Conservation (phyloP, 2,797 vertebrate species). For the Gouania willdenowi region DNA sequence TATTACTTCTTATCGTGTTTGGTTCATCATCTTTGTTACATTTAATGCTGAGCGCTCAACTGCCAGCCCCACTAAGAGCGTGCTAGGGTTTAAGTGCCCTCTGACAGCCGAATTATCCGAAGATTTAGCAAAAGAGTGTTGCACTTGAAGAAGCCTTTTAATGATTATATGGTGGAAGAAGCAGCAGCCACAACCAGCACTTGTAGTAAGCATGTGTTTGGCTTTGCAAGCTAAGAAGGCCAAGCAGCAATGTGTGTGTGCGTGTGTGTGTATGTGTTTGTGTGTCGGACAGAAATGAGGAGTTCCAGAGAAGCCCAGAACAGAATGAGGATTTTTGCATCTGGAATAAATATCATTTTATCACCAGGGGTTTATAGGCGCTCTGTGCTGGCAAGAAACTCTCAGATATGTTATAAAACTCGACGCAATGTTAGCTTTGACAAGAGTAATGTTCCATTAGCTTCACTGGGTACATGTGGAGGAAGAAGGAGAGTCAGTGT, state of each 20-base stretch:
- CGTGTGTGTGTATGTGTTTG: conserved; percentile 5
- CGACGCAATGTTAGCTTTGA: conserved; percentile 58
- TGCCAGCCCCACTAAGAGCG: conserved; percentile 38
- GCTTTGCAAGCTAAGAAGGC: conserved; percentile 21
- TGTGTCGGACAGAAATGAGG: conserved; percentile 32
- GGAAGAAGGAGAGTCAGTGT: too few relatives aligned
- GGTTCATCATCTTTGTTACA: conserved; percentile 26
- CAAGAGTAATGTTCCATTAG: conserved; percentile 56
- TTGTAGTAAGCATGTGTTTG: conserved; percentile 44
- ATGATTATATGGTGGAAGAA: conserved; percentile 41
- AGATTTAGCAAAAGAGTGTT: conserved; percentile 35
- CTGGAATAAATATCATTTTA: conserved; percentile 69
- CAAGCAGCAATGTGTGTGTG: conserved; percentile 8
- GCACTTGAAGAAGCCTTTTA: conserved; percentile 40
- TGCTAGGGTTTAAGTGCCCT: conserved; percentile 28
- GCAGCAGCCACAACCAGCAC: conserved; percentile 47
- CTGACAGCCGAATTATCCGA: conserved; percentile 40
- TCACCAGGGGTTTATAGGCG: conserved; percentile 54
- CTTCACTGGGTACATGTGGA: conserved; percentile 14
- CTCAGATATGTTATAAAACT: conserved; percentile 61
- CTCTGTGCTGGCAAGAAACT: conserved; percentile 55
- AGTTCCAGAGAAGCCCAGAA: conserved; percentile 27
- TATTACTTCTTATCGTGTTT: too few relatives aligned
- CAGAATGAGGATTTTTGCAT: conserved; percentile 50
- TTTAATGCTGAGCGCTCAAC: conserved; percentile 27